These are phyloP conservation scores for Megamerina dolium DNA, from an alignment of 2,888 invertebrate species.

Conservation along the genomic window DNA sequence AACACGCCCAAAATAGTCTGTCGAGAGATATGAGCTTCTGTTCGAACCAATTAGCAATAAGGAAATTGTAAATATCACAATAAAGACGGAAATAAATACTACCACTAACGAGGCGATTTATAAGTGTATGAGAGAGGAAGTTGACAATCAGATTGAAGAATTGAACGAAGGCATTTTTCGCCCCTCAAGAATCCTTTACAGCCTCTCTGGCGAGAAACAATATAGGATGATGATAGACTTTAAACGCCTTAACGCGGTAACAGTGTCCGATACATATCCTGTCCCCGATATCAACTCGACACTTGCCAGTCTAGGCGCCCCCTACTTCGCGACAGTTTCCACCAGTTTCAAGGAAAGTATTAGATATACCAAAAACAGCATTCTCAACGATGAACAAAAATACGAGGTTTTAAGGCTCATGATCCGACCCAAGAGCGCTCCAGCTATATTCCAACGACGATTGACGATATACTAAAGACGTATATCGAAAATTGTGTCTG, in stretches of 20 bases:
- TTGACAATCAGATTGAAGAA: slow-evolving; percentile 33
- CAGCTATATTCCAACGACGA: slow-evolving; percentile 8
- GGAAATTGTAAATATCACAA: slow-evolving; percentile 2
- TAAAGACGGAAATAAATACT: slow-evolving; percentile 36
- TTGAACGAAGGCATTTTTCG: slow-evolving; percentile 30
- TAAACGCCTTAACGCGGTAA: slow-evolving; percentile 21
- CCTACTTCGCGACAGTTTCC: slow-evolving; percentile 25
- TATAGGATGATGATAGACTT: slow-evolving; percentile 22
- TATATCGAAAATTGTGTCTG: slow-evolving; percentile 7
- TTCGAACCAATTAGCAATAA: slow-evolving; percentile 16
- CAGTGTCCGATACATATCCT: slow-evolving; percentile 19
- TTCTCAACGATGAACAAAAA: no score
- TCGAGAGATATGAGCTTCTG: no score
- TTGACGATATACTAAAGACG: slow-evolving; percentile 5
- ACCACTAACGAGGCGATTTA: slow-evolving; percentile 28
- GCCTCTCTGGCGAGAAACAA: slow-evolving; percentile 19
- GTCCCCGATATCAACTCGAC: slow-evolving; percentile 22
- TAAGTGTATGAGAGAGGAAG: slow-evolving; percentile 33
- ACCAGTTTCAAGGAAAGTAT: slow-evolving; percentile 21
- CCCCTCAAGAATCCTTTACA: slow-evolving; percentile 28
- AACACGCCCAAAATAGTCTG: no score
- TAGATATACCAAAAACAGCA: slow-evolving; percentile 22
- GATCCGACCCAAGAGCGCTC: no score
- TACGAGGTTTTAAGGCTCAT: slow-evolving; percentile 4
- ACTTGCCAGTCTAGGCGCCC: slow-evolving; percentile 20